phyloP scores from a whole-genome alignment of 2,113 vertebrate genomes.

The Triplophysa siluroides region DNA sequence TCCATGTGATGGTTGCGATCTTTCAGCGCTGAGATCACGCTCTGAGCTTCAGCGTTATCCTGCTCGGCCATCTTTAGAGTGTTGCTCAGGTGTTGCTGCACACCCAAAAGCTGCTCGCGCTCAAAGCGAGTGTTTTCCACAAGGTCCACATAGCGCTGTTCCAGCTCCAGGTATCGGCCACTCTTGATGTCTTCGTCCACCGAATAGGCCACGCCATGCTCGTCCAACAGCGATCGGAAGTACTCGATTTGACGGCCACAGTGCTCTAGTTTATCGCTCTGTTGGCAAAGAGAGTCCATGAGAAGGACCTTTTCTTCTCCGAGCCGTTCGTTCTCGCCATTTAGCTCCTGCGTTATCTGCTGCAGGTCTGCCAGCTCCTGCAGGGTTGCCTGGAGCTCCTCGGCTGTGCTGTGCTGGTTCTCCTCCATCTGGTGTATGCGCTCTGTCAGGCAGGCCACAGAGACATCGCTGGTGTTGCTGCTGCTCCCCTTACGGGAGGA shows the following conservation, averaged over 20 bases:
- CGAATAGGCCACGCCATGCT: conserved; percentile 81
- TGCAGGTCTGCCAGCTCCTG: conserved; percentile 87
- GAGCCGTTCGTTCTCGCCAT: conserved; percentile 84
- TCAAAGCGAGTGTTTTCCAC: conserved; percentile 83
- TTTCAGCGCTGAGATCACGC: conserved; percentile 84
- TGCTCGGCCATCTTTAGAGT: conserved; percentile 89
- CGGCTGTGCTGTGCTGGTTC: conserved; percentile 86
- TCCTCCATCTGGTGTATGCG: conserved; percentile 91
- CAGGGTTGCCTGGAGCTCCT: conserved; percentile 87
- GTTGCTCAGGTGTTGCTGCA: conserved; percentile 87
- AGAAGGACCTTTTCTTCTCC: conserved; percentile 86
- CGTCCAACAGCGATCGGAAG: conserved; percentile 82
- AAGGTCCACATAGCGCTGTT: conserved; percentile 84
- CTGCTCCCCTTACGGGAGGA: conserved; percentile 82
- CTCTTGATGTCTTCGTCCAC: conserved; percentile 80
- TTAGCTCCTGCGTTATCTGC: conserved; percentile 87
- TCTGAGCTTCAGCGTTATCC: conserved; percentile 86
- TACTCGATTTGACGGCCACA: conserved; percentile 84
- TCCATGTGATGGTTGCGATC: conserved; percentile 87
- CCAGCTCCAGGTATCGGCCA: conserved; percentile 84
- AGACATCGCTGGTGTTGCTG: conserved; percentile 83
- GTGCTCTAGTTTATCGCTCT: conserved; percentile 83
- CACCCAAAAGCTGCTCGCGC: conserved; percentile 85
- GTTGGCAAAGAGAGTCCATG: conserved; percentile 87
- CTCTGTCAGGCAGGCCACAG: conserved; percentile 86